Percentiles rank a stretch among this genome's conserved stretches.
These are phyloP conservation scores for Toxotes lorentzi DNA, from an alignment of 2,797 vertebrate genomes.

Conservation along the genomic window DNA sequence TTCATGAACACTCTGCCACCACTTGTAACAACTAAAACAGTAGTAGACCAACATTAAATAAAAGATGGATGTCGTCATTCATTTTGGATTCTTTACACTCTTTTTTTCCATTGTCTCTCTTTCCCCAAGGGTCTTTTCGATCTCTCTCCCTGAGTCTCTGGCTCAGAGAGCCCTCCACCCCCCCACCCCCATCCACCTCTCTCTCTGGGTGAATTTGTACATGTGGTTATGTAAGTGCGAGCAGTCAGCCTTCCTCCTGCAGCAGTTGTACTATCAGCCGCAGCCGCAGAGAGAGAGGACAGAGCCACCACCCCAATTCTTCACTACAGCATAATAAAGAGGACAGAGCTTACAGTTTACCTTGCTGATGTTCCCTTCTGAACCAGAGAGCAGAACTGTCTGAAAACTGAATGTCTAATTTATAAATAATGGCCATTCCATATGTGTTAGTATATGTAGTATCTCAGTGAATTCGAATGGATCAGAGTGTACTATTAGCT, in stretches of 20 bases:
- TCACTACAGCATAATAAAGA: conserved; percentile 39
- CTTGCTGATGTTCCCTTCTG: conserved; percentile 3
- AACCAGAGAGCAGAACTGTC: neutral
- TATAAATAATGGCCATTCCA: neutral
- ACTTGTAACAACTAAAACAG: neutral
- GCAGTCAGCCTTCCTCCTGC: conserved; percentile 70
- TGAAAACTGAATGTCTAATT: neutral
- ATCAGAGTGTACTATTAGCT: neutral
- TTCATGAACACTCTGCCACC: neutral
- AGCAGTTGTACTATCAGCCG: conserved; percentile 62
- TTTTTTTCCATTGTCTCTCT: conserved; percentile 28
- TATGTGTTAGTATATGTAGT: neutral
- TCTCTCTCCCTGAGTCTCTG: conserved; percentile 50
- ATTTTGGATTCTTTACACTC: conserved; percentile 36
- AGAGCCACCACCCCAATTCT: conserved; percentile 47
- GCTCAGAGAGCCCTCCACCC: conserved; percentile 41
- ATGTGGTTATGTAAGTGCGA: conserved; percentile 73
- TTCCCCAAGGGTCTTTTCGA: conserved; percentile 78
- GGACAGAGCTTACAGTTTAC: conserved; percentile 34
- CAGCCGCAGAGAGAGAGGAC: conserved; percentile 42
- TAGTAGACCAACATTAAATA: neutral
- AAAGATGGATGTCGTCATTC: conserved; percentile 23
- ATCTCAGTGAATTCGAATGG: neutral
- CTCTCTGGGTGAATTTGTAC: conserved; percentile 83
- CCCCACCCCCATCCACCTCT: conserved; percentile 44